Conservation (phyloP, 2,797 vertebrate species). For the Notolepis coatsorum region DNA sequence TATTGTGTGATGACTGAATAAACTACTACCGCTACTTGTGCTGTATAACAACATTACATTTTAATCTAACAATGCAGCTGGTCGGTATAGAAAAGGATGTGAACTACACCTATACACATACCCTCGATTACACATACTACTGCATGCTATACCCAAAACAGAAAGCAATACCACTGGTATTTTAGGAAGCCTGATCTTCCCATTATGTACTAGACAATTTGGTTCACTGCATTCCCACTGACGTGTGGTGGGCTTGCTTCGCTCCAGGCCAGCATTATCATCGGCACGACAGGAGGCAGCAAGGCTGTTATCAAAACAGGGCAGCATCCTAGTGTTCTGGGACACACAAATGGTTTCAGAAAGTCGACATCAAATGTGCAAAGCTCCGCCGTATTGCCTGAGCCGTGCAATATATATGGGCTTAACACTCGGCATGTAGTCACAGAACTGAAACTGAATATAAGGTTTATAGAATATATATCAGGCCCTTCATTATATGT, state of each 20-base stretch:
- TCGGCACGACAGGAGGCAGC: slow-evolving; percentile 27
- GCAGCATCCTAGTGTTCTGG: background rate
- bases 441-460: too few relatives aligned
- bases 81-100: too few relatives aligned
- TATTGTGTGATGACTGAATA: too few relatives aligned
- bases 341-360: slow-evolving; percentile 22
- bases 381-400: background rate
- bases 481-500: too few relatives aligned
- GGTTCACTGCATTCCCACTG: background rate
- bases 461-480: too few relatives aligned
- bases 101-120: too few relatives aligned
- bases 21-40: too few relatives aligned
- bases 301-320: slow-evolving; percentile 13
- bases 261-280: slow-evolving; percentile 38
- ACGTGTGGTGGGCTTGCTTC: slow-evolving; percentile 35
- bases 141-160: slow-evolving; percentile 4
- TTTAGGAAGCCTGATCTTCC: background rate
- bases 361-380: background rate
- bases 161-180: background rate
- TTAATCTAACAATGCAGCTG: too few relatives aligned
- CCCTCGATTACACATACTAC: too few relatives aligned
- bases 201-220: slow-evolving; percentile 17
- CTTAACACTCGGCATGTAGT: too few relatives aligned
- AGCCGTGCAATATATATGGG: background rate
- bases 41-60: too few relatives aligned